Conservation (phyloP, 2,797 vertebrate species). For the Vultur gryphus region DNA sequence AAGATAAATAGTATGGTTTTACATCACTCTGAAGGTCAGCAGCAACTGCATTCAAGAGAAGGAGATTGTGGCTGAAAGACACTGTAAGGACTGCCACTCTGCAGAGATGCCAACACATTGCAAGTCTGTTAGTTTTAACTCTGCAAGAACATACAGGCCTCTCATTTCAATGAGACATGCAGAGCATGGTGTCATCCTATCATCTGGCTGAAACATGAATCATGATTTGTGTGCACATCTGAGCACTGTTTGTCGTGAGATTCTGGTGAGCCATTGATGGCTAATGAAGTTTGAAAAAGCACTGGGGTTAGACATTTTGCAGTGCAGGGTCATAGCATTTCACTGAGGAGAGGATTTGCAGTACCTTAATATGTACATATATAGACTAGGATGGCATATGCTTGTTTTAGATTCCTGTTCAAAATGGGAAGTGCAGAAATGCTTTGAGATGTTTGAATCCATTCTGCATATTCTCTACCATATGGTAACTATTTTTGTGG, state of each 20-base stretch:
- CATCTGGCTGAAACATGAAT: neutral
- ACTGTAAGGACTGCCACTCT: neutral
- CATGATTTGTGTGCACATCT: neutral
- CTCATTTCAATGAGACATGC: neutral
- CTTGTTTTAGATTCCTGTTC: neutral
- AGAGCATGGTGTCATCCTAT: neutral
- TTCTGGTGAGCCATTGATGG: neutral
- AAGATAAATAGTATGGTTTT: neutral
- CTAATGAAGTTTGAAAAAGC: neutral
- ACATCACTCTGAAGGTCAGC: neutral
- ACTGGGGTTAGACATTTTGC: neutral
- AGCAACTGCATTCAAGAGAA: neutral
- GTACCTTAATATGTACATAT: accelerated
- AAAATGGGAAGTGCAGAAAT: neutral
- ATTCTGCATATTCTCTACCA: neutral
- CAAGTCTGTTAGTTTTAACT: neutral
- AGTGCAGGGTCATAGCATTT: neutral
- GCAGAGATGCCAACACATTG: accelerated
- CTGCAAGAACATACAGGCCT: too few species aligned
- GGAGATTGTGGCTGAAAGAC: neutral
- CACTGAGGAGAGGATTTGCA: neutral
- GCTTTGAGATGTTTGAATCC: neutral
- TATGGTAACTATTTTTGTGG: neutral
- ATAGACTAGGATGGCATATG: neutral
- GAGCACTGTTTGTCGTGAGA: neutral